These are phyloP conservation scores for Drosophila acutilabella DNA, from an alignment of 2,888 invertebrate species.

Conservation along the genomic window DNA sequence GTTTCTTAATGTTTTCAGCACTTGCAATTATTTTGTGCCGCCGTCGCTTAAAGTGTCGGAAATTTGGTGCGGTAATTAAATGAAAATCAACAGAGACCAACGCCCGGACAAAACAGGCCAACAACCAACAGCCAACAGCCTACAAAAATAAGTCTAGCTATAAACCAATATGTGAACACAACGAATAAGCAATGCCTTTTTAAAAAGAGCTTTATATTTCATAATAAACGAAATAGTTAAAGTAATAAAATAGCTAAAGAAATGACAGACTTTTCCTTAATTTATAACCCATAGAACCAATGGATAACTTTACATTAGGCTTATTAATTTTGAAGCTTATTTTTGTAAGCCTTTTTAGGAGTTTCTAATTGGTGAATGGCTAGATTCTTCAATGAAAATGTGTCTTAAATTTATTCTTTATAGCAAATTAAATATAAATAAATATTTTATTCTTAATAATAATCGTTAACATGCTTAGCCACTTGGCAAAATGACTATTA, in stretches of 20 bases:
- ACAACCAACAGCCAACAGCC: slow-evolving; percentile 4
- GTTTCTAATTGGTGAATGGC: too few relatives aligned
- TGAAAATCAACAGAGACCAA: slow-evolving; percentile 76
- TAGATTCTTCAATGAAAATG: too few relatives aligned
- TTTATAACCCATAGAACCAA: too few relatives aligned
- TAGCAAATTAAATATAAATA: too few relatives aligned
- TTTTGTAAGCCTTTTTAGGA: too few relatives aligned
- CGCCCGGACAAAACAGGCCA: slow-evolving; percentile 55
- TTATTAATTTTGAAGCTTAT: too few relatives aligned
- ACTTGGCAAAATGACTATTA: not conserved
- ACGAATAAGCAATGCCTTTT: slow-evolving; percentile 42
- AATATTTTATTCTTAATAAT: too few relatives aligned
- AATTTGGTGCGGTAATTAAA: slow-evolving; percentile 81
- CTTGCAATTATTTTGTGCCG: slow-evolving; percentile 80
- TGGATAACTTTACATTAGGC: too few relatives aligned
- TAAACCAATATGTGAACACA: slow-evolving; percentile 20
- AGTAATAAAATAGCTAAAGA: not conserved
- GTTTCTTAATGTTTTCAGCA: slow-evolving; percentile 81
- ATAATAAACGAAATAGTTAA: not conserved
- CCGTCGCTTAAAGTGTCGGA: slow-evolving; percentile 81
- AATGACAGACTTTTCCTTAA: too few relatives aligned
- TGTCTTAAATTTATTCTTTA: too few relatives aligned
- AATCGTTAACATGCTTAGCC: too few relatives aligned
- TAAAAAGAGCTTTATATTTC: not conserved
- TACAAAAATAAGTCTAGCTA: slow-evolving; percentile 26